Percentiles rank a stretch among this genome's conserved stretches.
Evolutionary conservation across 1,140 invertebrate species (phyloP).

Genomic region (Argopecten irradians): DNA sequence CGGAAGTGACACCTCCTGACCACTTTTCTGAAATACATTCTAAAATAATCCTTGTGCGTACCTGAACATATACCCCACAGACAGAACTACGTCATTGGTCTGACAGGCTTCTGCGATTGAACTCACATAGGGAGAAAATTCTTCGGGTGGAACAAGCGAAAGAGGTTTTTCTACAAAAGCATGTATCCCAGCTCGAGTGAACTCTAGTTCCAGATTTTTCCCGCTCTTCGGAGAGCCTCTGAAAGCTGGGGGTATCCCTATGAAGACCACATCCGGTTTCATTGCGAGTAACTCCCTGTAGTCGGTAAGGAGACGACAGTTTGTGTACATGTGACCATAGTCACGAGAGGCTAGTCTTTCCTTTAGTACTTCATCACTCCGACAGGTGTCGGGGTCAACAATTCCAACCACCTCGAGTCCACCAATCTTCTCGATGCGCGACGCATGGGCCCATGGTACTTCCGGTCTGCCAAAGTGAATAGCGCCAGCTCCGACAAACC

Average conservation of each 20-base stretch:
- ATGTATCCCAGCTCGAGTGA: constrained; percentile 43
- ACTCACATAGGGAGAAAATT: constrained; percentile 39
- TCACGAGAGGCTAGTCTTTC: constrained; percentile 5
- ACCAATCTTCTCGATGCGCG: constrained; percentile 45
- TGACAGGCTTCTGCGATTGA: constrained; percentile 25
- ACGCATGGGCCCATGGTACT: constrained; percentile 49
- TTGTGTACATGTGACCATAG: constrained; percentile 32
- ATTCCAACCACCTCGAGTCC: constrained; percentile 45
- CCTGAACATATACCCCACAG: constrained; percentile 55
- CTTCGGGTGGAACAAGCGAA: constrained; percentile 48
- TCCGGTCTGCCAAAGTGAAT: constrained; percentile 46
- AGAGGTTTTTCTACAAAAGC: constrained; percentile 54
- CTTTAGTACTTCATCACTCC: constrained; percentile 30
- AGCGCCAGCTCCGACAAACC: constrained; percentile 48
- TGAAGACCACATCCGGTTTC: constrained; percentile 48
- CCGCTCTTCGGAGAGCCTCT: constrained; percentile 34
- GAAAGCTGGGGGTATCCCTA: constrained; percentile 48
- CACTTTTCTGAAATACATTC: too few species aligned
- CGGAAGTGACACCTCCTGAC: too few species aligned
- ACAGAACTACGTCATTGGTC: constrained; percentile 49
- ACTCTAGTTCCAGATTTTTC: constrained; percentile 47
- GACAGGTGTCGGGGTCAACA: constrained; percentile 44
- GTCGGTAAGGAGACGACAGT: constrained; percentile 42
- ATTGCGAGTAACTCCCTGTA: constrained; percentile 33
- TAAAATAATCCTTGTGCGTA: background rate